These are phyloP conservation scores for Platyscapa corneri DNA, from an alignment of 1,140 invertebrate genomes.

Conservation along the genomic window DNA sequence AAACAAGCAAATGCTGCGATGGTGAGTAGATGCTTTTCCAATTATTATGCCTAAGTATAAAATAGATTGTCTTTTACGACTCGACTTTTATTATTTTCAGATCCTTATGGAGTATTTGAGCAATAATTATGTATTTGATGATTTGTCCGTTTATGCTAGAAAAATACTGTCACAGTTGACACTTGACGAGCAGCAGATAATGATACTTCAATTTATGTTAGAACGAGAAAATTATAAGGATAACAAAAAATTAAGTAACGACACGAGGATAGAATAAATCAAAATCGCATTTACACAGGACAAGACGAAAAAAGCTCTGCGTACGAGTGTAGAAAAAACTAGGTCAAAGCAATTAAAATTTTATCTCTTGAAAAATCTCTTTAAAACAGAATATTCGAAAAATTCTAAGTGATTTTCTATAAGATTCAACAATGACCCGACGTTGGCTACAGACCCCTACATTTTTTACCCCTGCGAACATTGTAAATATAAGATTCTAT, in stretches of 20 bases:
- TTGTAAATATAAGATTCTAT: not conserved
- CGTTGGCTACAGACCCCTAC: not conserved
- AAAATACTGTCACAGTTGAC: too few relatives aligned
- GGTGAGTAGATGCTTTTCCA: constrained; percentile 55
- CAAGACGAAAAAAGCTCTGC: too few relatives aligned
- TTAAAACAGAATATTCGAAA: too few relatives aligned
- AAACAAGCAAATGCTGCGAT: constrained; percentile 54
- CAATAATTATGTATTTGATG: too few relatives aligned
- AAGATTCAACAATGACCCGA: not conserved
- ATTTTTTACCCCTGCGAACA: not conserved
- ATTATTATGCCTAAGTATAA: constrained; percentile 29
- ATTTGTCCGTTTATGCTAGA: too few relatives aligned
- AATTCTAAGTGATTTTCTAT: not conserved
- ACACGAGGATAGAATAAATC: too few relatives aligned
- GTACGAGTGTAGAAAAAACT: not conserved
- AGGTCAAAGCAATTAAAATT: not conserved
- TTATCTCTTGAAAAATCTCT: too few relatives aligned
- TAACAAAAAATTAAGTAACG: too few relatives aligned
- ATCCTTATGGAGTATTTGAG: constrained; percentile 41
- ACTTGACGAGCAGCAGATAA: too few relatives aligned
- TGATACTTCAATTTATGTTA: too few relatives aligned
- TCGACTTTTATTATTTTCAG: constrained; percentile 47
- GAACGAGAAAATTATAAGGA: too few relatives aligned
- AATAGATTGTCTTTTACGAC: constrained; percentile 4
- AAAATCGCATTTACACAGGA: too few relatives aligned